Evolutionary conservation across 2,113 vertebrate species (phyloP).

Genomic region (Corynorhinus townsendii): DNA sequence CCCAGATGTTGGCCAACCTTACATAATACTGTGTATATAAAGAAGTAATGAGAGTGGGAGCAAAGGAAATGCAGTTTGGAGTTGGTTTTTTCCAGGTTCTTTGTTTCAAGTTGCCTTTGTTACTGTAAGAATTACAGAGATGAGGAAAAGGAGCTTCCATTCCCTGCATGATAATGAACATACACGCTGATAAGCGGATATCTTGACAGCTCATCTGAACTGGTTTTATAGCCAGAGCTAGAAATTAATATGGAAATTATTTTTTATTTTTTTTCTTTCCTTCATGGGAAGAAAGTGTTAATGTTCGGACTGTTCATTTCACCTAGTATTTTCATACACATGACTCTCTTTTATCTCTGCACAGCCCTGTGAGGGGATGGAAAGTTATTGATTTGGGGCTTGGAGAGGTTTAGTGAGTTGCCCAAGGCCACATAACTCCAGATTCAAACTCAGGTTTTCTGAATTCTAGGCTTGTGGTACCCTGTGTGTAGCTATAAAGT

Average conservation of each 20-base stretch:
- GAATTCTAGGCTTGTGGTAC: background rate
- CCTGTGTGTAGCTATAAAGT: background rate
- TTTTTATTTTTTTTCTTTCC: background rate
- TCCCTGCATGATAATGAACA: background rate
- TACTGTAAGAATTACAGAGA: background rate
- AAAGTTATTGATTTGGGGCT: background rate
- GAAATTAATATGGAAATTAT: background rate
- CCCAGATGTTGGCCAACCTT: background rate
- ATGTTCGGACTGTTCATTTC: background rate
- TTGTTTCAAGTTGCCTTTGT: background rate
- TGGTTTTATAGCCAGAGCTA: background rate
- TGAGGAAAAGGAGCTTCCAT: background rate
- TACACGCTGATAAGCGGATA: background rate
- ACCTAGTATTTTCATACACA: background rate
- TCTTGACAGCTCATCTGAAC: background rate
- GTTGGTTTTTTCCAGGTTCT: background rate
- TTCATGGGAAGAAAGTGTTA: background rate
- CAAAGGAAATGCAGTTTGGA: background rate
- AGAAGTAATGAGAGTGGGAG: background rate
- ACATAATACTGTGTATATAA: background rate
- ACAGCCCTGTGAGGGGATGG: background rate
- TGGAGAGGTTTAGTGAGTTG: conserved; percentile 5
- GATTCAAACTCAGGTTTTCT: background rate
- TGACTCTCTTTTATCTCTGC: background rate
- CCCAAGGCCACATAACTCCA: background rate